Conservation (phyloP, 2,797 vertebrate species). For the Otus scops region DNA sequence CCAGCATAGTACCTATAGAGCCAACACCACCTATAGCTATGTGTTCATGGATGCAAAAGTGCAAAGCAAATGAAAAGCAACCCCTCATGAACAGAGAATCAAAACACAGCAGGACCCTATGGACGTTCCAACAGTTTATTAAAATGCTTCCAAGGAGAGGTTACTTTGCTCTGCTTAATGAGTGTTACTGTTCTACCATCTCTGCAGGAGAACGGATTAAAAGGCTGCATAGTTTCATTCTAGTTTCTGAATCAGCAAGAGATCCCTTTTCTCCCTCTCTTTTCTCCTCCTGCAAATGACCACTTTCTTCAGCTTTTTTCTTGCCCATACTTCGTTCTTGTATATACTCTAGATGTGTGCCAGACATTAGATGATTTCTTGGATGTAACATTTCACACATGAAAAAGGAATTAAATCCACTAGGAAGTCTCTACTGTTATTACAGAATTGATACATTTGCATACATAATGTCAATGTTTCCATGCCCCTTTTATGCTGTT, state of each 20-base stretch:
- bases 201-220: background rate
- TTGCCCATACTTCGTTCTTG: background rate
- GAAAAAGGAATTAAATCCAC: background rate
- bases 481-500: background rate
- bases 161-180: background rate
- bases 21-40: background rate
- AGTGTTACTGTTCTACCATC: background rate
- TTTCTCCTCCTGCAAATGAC: background rate
- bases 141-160: background rate
- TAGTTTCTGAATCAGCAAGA: background rate
- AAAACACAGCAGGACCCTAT: background rate
- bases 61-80: background rate
- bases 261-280: background rate
- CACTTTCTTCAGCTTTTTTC: background rate
- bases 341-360: background rate
- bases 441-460: background rate
- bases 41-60: background rate
- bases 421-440: background rate
- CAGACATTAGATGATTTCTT: background rate
- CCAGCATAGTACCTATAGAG: background rate
- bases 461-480: background rate
- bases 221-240: background rate
- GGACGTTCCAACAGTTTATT: background rate
- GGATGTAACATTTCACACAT: background rate
- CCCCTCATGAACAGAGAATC: background rate